Conservation (phyloP, 2,888 invertebrate genomes). For the Teinopalpus imperialis region DNA sequence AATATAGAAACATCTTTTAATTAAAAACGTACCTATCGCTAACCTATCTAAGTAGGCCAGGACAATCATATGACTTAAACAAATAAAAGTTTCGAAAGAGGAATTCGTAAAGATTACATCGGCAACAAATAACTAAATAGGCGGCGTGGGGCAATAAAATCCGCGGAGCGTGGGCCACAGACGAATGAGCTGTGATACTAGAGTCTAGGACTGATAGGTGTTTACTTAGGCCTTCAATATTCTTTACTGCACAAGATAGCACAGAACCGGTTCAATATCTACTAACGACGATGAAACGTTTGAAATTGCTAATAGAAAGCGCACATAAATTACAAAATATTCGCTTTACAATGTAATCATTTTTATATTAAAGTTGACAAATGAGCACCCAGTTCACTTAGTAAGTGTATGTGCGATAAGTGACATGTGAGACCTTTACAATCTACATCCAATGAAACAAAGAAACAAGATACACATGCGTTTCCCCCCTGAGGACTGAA, state of each 20-base stretch:
- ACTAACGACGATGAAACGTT: conserved; percentile 1
- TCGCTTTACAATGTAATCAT: neutral
- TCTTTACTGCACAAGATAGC: conserved; percentile 21
- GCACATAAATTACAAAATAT: neutral
- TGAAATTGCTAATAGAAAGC: neutral
- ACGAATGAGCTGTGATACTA: conserved; percentile 16
- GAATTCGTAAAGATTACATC: neutral
- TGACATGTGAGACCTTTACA: no score
- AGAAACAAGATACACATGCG: no score
- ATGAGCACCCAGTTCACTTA: no score
- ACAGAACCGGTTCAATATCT: conserved; percentile 14
- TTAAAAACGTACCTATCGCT: no score
- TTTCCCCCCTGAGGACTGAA: no score
- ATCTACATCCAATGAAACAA: no score
- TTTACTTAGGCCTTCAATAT: conserved; percentile 25
- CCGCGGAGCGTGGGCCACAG: conserved; percentile 18
- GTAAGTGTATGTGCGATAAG: no score
- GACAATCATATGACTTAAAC: neutral
- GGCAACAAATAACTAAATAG: conserved; percentile 13
- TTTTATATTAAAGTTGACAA: no score
- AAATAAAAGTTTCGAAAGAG: neutral
- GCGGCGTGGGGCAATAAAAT: conserved; percentile 14
- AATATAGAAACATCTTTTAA: no score
- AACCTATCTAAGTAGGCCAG: no score
- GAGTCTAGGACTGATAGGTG: conserved; percentile 9